A percentile compares a stretch with the other conserved stretches of the same genome.
Evolutionary conservation across 2,113 vertebrate genomes (phyloP).

Genomic region (Podarcis raffonei): DNA sequence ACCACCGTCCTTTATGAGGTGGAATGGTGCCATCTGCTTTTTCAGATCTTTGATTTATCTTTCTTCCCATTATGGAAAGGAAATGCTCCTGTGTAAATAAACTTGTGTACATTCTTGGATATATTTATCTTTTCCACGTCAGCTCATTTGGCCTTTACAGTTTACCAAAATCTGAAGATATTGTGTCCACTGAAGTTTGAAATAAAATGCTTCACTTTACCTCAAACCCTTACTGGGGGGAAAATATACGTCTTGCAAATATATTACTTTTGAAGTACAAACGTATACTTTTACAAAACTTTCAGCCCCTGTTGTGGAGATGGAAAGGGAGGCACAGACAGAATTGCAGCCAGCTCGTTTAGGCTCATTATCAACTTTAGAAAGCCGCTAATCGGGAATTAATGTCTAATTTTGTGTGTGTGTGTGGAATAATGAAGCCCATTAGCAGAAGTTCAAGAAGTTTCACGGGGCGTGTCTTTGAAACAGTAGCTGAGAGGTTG

Average conservation of each 20-base stretch:
- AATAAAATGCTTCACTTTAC: not conserved
- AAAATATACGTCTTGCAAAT: not conserved
- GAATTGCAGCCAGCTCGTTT: not conserved
- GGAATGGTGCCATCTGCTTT: slow-evolving; percentile 72
- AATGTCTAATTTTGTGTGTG: not conserved
- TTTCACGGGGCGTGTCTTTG: slow-evolving; percentile 15
- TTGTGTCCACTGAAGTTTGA: not conserved
- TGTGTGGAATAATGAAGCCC: not conserved
- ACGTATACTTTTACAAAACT: not conserved
- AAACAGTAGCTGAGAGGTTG: not conserved
- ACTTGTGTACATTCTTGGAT: slow-evolving; percentile 22
- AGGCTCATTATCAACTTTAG: slow-evolving; percentile 20
- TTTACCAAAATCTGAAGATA: not conserved
- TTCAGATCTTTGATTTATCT: slow-evolving; percentile 61
- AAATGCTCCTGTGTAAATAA: slow-evolving; percentile 60
- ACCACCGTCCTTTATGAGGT: slow-evolving; percentile 58
- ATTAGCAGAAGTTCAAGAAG: not conserved
- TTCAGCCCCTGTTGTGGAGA: not conserved
- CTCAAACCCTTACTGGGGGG: not conserved
- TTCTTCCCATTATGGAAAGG: slow-evolving; percentile 51
- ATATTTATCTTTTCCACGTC: too few species aligned
- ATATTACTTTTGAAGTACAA: not conserved
- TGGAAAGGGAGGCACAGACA: not conserved
- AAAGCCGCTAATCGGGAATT: not conserved
- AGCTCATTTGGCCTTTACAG: not conserved